Conservation (phyloP, 2,888 invertebrate genomes). For the Phasia obesa region DNA sequence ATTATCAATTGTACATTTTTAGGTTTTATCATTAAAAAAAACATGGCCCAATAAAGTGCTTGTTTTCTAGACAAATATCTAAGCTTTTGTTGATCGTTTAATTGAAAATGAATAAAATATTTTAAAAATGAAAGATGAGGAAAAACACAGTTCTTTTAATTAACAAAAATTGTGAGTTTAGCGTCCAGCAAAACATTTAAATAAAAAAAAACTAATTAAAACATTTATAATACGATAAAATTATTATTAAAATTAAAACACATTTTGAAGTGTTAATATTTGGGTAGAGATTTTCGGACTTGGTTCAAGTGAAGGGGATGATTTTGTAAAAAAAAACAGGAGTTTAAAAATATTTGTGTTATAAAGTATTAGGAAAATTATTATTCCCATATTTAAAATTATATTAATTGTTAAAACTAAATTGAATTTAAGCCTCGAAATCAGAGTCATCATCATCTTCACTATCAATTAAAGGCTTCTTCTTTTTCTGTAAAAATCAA, state of each 20-base stretch:
- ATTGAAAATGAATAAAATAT: neutral
- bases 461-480: conserved; percentile 69
- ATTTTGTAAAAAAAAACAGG: neutral
- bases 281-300: neutral
- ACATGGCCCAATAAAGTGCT: neutral
- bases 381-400: conserved; percentile 38
- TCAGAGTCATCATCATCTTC: conserved; percentile 76
- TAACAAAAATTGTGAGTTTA: neutral
- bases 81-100: neutral
- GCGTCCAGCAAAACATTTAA: neutral
- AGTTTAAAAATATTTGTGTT: neutral
- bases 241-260: conserved; percentile 18
- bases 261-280: neutral
- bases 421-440: conserved; percentile 66
- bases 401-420: conserved; percentile 27
- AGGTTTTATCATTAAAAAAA: neutral
- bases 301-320: neutral
- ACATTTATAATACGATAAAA: conserved; percentile 15
- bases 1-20: neutral
- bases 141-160: neutral
- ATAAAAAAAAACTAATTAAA: neutral
- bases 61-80: neutral
- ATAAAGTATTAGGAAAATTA: conserved; percentile 5
- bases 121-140: too few species aligned
- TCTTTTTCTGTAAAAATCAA: conserved; percentile 72